phyloP scores from a whole-genome alignment of 2,113 vertebrate species.

The Dicerorhinus sumatrensis region DNA sequence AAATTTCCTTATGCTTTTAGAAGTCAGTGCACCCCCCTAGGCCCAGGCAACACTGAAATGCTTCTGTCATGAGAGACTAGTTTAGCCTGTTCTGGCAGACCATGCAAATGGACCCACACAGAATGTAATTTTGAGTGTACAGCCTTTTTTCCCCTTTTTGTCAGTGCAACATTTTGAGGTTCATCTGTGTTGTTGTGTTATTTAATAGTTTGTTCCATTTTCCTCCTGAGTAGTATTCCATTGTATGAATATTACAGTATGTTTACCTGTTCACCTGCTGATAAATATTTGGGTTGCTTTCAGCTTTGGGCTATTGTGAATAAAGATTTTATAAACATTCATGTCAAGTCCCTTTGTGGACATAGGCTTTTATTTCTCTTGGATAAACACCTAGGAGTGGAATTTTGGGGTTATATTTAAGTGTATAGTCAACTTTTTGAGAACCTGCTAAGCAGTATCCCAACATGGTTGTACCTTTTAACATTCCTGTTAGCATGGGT shows the following conservation, averaged over 20 bases:
- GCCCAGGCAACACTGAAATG: rapidly evolving
- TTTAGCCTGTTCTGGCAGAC: too few relatives aligned
- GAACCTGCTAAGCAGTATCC: rapidly evolving
- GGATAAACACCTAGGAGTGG: too few relatives aligned
- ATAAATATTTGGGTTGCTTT: background rate
- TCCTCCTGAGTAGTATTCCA: background rate
- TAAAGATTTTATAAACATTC: too few relatives aligned
- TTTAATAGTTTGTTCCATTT: too few relatives aligned
- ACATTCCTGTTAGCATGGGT: rapidly evolving
- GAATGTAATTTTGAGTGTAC: too few relatives aligned
- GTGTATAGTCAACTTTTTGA: background rate
- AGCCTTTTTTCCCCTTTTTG: too few relatives aligned
- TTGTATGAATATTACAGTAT: background rate
- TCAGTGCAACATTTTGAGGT: rapidly evolving
- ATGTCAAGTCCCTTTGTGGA: background rate
- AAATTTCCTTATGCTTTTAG: too few relatives aligned
- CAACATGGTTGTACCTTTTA: rapidly evolving
- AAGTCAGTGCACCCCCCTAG: too few relatives aligned
- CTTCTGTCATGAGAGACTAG: background rate
- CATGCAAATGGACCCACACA: background rate
- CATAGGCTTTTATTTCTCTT: background rate
- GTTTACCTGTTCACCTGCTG: too few relatives aligned
- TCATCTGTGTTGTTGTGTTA: rapidly evolving
- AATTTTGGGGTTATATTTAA: background rate
- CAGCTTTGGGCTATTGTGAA: too few relatives aligned